Evolutionary conservation across 2,113 vertebrate species (phyloP).

Genomic region (Xiphias gladius): DNA sequence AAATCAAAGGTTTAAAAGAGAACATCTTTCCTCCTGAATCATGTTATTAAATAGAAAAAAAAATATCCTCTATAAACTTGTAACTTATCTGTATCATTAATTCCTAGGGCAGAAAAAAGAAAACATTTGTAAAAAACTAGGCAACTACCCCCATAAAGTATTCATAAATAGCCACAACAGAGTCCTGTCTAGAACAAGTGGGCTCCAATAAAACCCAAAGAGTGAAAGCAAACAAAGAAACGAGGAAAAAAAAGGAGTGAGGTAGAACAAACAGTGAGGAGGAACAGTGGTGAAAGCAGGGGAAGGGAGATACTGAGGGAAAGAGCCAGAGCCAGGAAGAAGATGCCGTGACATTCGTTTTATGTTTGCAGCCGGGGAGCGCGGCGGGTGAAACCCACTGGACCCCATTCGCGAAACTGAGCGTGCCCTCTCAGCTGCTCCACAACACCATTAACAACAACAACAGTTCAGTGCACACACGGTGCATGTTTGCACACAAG

Average conservation of each 20-base stretch:
- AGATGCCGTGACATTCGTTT: slow-evolving; percentile 65
- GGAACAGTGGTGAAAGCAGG: slow-evolving; percentile 15
- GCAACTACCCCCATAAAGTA: slow-evolving; percentile 44
- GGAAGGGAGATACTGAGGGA: slow-evolving; percentile 2
- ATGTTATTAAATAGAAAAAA: slow-evolving; percentile 21
- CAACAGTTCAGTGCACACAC: slow-evolving; percentile 45
- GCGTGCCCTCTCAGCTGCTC: slow-evolving; percentile 53
- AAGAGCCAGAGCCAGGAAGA: not conserved
- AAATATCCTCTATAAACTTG: slow-evolving; percentile 36
- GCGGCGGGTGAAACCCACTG: slow-evolving; percentile 50
- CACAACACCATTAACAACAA: slow-evolving; percentile 56
- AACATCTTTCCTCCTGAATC: slow-evolving; percentile 28
- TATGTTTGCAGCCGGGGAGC: slow-evolving; percentile 50
- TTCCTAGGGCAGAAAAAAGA: not conserved
- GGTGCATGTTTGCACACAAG: slow-evolving; percentile 62
- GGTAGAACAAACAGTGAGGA: slow-evolving; percentile 15
- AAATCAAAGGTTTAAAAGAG: slow-evolving; percentile 32
- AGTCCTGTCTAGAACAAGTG: slow-evolving; percentile 46
- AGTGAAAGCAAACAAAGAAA: slow-evolving; percentile 52
- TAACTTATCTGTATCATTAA: slow-evolving; percentile 36
- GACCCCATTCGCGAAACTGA: slow-evolving; percentile 50
- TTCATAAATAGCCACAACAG: slow-evolving; percentile 62
- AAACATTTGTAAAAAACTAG: slow-evolving; percentile 44
- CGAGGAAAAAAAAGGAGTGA: not conserved
- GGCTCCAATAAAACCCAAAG: slow-evolving; percentile 44